A percentile compares a stretch with the other conserved stretches of the same genome.
Conservation (phyloP, 2,888 invertebrate species). For the Machimus atricapillus region DNA sequence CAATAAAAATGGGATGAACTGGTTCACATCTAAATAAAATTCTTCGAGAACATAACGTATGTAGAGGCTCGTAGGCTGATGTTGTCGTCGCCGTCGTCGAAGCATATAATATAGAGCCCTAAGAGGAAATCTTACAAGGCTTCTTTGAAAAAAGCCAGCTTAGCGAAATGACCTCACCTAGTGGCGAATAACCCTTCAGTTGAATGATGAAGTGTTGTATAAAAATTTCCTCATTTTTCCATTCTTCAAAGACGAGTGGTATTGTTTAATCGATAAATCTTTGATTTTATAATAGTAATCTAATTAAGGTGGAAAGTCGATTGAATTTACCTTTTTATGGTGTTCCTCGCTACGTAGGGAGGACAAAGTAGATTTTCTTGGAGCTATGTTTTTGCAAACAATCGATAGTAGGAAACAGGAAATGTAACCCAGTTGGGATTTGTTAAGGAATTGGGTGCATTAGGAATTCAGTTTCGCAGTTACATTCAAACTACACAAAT, state of each 20-base stretch:
- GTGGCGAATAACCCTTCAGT: neutral
- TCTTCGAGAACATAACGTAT: neutral
- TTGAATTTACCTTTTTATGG: neutral
- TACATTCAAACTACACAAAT: neutral
- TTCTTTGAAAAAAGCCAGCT: neutral
- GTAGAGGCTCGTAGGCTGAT: neutral
- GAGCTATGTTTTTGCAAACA: neutral
- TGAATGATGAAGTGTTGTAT: neutral
- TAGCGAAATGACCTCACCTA: neutral
- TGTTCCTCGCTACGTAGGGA: neutral
- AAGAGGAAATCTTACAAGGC: slow-evolving; percentile 32
- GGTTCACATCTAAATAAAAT: slow-evolving; percentile 29
- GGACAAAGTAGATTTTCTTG: neutral
- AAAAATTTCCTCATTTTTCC: neutral
- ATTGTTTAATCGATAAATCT: neutral
- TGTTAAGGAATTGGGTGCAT: neutral
- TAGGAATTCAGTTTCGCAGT: neutral
- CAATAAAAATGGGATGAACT: slow-evolving; percentile 28
- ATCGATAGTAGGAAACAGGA: neutral
- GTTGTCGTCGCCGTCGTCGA: neutral
- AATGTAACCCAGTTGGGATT: neutral
- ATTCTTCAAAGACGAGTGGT: neutral
- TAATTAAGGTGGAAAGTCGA: neutral
- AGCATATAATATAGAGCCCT: neutral
- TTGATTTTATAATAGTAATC: neutral